Conservation (phyloP, 2,797 vertebrate species). For the Euthynnus affinis region DNA sequence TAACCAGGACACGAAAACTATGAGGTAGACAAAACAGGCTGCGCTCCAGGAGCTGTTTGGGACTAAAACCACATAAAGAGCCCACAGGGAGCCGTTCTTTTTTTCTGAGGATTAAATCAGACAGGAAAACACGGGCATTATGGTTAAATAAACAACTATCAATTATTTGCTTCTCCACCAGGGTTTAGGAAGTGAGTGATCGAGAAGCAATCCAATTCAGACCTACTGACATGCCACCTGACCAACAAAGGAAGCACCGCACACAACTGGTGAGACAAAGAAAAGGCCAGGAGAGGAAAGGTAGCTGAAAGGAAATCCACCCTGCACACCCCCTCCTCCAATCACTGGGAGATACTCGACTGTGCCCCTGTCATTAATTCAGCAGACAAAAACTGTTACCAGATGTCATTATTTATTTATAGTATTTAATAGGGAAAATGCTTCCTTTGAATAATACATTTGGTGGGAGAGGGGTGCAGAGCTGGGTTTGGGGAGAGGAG, state of each 20-base stretch:
- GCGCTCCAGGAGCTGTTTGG: constrained; percentile 72
- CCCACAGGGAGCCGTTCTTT: constrained; percentile 42
- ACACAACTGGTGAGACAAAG: constrained; percentile 66
- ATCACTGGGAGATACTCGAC: constrained; percentile 55
- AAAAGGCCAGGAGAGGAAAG: constrained; percentile 44
- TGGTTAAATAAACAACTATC: constrained; percentile 64
- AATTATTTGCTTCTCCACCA: constrained; percentile 49
- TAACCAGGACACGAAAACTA: constrained; percentile 18
- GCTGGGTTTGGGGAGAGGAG: constrained; percentile 33
- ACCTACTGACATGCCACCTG: constrained; percentile 49
- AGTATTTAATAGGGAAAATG: constrained; percentile 84
- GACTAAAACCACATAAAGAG: constrained; percentile 70
- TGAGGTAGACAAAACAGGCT: constrained; percentile 11
- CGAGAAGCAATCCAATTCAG: constrained; percentile 48
- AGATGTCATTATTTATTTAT: constrained; percentile 87
- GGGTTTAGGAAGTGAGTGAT: constrained; percentile 48
- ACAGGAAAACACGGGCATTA: constrained; percentile 39
- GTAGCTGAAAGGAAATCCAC: constrained; percentile 37
- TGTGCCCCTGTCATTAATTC: constrained; percentile 75
- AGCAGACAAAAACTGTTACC: constrained; percentile 81
- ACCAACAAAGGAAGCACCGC: constrained; percentile 64
- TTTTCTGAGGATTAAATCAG: constrained; percentile 56
- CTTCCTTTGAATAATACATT: constrained; percentile 86
- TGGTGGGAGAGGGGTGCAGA: constrained; percentile 69
- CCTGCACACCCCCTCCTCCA: constrained; percentile 29